phyloP scores from a whole-genome alignment of 2,113 vertebrate genomes.

The Peromyscus maniculatus region DNA sequence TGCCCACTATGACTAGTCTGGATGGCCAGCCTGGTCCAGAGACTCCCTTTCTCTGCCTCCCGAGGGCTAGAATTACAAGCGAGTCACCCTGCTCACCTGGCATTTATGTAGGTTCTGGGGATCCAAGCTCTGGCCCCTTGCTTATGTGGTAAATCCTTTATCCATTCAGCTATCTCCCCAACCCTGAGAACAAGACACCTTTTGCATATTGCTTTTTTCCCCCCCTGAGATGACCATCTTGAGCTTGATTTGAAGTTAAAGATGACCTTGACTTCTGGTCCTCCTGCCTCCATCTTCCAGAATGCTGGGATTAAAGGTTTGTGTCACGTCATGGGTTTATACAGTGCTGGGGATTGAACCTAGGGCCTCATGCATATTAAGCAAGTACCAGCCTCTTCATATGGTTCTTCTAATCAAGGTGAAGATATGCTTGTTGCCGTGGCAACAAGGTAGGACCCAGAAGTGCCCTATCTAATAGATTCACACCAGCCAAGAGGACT shows the following conservation, averaged over 20 bases:
- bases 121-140: not conserved
- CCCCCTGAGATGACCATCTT: not conserved
- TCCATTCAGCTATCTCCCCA: not conserved
- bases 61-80: not conserved
- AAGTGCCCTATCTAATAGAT: no score
- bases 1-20: not conserved
- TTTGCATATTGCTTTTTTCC: not conserved
- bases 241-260: not conserved
- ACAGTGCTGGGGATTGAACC: not conserved
- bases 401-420: no score
- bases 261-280: not conserved
- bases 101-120: not conserved
- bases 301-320: not conserved
- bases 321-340: not conserved
- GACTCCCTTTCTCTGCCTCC: not conserved
- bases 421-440: no score
- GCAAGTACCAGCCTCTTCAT: not conserved
- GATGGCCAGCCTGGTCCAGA: not conserved
- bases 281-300: not conserved
- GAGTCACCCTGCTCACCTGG: not conserved
- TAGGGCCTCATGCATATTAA: not conserved
- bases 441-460: no score
- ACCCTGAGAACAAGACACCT: not conserved
- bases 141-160: not conserved
- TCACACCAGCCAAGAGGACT: not conserved